Base-by-base conservation (phyloP, 1,140 invertebrate genomes). In the Anadara kagoshimensis region DNA sequence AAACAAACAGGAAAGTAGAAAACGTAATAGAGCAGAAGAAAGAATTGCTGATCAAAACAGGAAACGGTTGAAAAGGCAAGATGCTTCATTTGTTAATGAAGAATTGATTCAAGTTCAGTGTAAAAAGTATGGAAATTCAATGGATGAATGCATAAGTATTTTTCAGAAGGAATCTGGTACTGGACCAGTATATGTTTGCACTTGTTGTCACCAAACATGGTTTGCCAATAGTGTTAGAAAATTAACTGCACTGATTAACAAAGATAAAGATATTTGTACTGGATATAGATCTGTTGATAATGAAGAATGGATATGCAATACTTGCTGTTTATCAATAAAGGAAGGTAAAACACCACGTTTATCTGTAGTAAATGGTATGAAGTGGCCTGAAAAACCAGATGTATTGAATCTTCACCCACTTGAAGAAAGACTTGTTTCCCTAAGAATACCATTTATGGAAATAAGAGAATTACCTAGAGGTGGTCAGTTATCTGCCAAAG, bases 361-460 rank as follows among this genome's bases (percentile, higher is more conserved):
- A 16, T 64, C 73, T 26, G 29, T 69, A 24, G 16, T 54, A 0
- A 79, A 79, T 64, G 68, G 71, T 16, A 68, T 79, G 63, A 24
- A 45, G 14, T 79, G 76, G 49, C 74, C 74, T 14, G n/a, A 26
- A 47, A 76, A 51, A 51, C 72, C 69, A 45, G 7, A 16, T n/a
- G 65, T 73, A 45, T 47, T 78, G 12, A 41, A 78, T 8, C 43
- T 80, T n/a, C 63, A 59, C 49, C 63, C 56, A 22, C 24, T 77
- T 26, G 75, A 77, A 64, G 69, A 72, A 62, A 59, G 65, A 47
- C 58, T 69, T 18, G 14, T 77, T 12, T 47, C 69, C 7, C 47
- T 67, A 49, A 41, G 75, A 44, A 77, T 81, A 8, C 79, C 76
- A 22, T 81, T 78, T 69, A 78, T 81, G 73, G 73, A 81, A 69